Evolutionary conservation across 1,140 invertebrate species (phyloP).

Genomic region (Lepeophtheirus salmonis): DNA sequence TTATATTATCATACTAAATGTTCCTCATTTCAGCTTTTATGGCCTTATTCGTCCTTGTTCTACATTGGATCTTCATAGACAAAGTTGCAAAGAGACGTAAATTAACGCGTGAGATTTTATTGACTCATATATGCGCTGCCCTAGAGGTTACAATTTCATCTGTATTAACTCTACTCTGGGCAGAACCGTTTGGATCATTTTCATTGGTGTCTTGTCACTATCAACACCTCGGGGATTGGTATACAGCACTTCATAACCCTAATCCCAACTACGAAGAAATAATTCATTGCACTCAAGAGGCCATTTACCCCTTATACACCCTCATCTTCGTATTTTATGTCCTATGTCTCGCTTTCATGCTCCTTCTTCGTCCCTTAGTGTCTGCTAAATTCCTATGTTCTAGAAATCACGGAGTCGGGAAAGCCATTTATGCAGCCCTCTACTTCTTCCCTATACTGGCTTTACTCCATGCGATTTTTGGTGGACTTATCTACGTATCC

Average conservation of each 20-base stretch:
- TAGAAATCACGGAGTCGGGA: conserved; percentile 24
- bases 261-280: conserved; percentile 69
- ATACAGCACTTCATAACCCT: conserved; percentile 83
- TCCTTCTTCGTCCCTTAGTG: conserved; percentile 50
- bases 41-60: conserved; percentile 56
- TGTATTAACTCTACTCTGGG: conserved; percentile 48
- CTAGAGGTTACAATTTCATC: conserved; percentile 53
- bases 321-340: conserved; percentile 83
- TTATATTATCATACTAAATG: too few species aligned
- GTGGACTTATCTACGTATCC: conserved; percentile 62
- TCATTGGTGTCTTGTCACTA: conserved; percentile 53
- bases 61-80: conserved; percentile 83
- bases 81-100: conserved; percentile 49
- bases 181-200: conserved; percentile 54
- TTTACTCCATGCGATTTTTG: conserved; percentile 66
- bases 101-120: conserved; percentile 47
- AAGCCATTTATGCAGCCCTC: conserved; percentile 74
- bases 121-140: conserved; percentile 53
- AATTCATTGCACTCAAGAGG: conserved; percentile 84
- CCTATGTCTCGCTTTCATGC: conserved; percentile 54
- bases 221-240: conserved; percentile 72
- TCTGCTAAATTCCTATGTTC: conserved; percentile 41
- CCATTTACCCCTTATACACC: conserved; percentile 90
- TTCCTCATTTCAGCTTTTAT: conserved; percentile 55
- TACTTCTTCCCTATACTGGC: conserved; percentile 83